Percentiles rank a stretch among this genome's conserved stretches.
phyloP scores from a whole-genome alignment of 2,113 vertebrate genomes.

The Uria lomvia region DNA sequence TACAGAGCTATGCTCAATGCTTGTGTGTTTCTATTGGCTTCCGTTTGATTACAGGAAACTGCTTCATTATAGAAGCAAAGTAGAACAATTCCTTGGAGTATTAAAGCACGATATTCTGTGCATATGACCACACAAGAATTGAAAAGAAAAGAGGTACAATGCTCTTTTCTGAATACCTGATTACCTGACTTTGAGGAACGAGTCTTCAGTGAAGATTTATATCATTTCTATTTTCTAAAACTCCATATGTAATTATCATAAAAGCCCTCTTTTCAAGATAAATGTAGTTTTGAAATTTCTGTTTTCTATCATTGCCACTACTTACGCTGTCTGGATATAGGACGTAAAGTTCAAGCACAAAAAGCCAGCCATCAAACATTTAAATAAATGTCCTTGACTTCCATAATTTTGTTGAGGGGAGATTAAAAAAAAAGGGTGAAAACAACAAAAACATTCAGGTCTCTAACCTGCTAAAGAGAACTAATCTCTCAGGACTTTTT shows the following conservation, averaged over 20 bases:
- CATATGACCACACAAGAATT: background rate
- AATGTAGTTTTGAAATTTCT: background rate
- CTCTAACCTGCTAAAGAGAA: background rate
- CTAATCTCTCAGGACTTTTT: background rate
- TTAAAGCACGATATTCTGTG: conserved; percentile 2
- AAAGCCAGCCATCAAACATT: background rate
- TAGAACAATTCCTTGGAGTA: conserved; percentile 39
- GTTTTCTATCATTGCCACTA: background rate
- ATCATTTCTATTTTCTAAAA: background rate
- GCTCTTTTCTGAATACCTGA: background rate
- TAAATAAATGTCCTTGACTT: background rate
- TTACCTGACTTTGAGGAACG: background rate
- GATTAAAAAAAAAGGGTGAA: background rate
- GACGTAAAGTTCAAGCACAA: background rate
- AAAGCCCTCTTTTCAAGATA: background rate
- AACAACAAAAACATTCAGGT: background rate
- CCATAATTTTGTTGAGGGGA: background rate
- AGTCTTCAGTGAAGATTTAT: background rate
- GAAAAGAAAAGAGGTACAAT: background rate
- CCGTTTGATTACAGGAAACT: conserved; percentile 64
- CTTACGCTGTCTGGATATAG: background rate
- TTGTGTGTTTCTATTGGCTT: conserved; percentile 14
- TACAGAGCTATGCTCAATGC: conserved; percentile 48
- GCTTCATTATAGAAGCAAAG: conserved; percentile 52
- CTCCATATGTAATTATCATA: background rate